Conservation (phyloP, 1,140 invertebrate species). For the Mercenaria mercenaria region DNA sequence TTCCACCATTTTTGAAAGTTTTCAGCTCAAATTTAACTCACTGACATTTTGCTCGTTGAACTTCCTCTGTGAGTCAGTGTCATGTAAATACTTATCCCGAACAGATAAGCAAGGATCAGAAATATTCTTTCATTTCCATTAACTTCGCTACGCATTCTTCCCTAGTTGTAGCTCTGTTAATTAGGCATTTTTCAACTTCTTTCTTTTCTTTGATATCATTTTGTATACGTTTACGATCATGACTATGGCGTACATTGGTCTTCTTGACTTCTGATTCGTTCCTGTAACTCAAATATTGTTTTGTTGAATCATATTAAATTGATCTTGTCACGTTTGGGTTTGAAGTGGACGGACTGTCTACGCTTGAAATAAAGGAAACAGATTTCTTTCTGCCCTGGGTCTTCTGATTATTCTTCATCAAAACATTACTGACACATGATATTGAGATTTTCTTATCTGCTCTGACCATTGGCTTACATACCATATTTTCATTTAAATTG, state of each 20-base stretch:
- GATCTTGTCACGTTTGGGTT: neutral
- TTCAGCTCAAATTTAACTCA: too few relatives aligned
- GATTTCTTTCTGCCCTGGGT: neutral
- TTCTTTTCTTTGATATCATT: neutral
- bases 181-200: neutral
- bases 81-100: too few relatives aligned
- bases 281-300: neutral
- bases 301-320: neutral
- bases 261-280: neutral
- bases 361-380: neutral
- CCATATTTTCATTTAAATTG: too few relatives aligned
- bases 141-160: slow-evolving; percentile 47
- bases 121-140: slow-evolving; percentile 52
- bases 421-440: slow-evolving; percentile 19
- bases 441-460: slow-evolving; percentile 25
- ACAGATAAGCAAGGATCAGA: too few relatives aligned
- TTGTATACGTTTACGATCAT: neutral
- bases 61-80: too few relatives aligned
- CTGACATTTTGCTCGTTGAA: too few relatives aligned
- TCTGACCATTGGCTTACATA: neutral
- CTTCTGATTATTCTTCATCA: neutral
- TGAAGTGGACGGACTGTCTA: neutral
- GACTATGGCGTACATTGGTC: neutral
- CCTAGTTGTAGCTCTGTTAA: neutral
- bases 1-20: too few relatives aligned